These are phyloP conservation scores for Drosophila mayri DNA, from an alignment of 1,140 invertebrate genomes.

Conservation along the genomic window DNA sequence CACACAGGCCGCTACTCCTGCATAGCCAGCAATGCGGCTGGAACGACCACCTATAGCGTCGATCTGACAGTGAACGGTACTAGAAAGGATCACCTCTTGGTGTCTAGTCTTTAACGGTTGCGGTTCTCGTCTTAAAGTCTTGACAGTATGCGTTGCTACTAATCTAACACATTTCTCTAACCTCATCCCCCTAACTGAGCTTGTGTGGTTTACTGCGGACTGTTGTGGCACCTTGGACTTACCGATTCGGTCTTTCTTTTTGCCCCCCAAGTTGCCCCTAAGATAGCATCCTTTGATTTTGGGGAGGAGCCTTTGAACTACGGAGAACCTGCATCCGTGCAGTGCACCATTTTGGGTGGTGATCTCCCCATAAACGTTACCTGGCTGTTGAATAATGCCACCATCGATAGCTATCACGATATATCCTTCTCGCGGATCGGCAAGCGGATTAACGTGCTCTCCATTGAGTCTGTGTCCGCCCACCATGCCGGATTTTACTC, in stretches of 20 bases:
- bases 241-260: slow-evolving; percentile 3
- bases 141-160: slow-evolving; percentile 34
- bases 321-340: slow-evolving; percentile 90
- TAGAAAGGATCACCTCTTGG: slow-evolving; percentile 48
- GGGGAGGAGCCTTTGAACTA: slow-evolving; percentile 89
- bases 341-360: slow-evolving; percentile 90
- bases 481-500: slow-evolving; percentile 88
- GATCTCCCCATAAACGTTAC: slow-evolving; percentile 88
- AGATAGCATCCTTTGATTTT: slow-evolving; percentile 89
- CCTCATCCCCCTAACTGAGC: slow-evolving; percentile 23
- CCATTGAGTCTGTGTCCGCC: slow-evolving; percentile 85
- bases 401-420: slow-evolving; percentile 83
- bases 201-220: slow-evolving; percentile 7
- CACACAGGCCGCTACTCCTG: slow-evolving; percentile 91
- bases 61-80: slow-evolving; percentile 85
- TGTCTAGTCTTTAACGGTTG: slow-evolving; percentile 86
- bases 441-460: slow-evolving; percentile 85
- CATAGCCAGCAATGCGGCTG: slow-evolving; percentile 91
- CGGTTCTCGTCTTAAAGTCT: slow-evolving; percentile 84
- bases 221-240: slow-evolving; percentile 6
- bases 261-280: slow-evolving; percentile 87
- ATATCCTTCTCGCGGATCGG: slow-evolving; percentile 87
- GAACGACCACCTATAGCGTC: slow-evolving; percentile 89
- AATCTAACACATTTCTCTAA: slow-evolving; percentile 37
- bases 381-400: slow-evolving; percentile 89